These are phyloP conservation scores for Dinothrombium tinctorium DNA, from an alignment of 1,140 invertebrate species.

Conservation along the genomic window DNA sequence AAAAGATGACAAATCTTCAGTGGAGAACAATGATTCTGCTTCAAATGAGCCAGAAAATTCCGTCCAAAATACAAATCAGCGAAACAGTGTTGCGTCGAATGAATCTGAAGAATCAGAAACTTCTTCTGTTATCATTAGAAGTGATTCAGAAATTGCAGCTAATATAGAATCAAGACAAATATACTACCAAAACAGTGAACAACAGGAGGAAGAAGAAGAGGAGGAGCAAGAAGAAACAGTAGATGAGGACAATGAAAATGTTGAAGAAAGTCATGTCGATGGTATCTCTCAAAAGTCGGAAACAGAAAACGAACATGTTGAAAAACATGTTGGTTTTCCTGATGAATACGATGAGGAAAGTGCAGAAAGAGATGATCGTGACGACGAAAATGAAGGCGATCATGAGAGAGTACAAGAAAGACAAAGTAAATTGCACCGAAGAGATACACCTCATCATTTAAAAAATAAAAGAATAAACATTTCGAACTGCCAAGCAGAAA, in stretches of 20 bases:
- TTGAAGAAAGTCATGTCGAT: background rate
- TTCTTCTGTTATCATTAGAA: constrained; percentile 3
- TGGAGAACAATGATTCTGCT: constrained; percentile 11
- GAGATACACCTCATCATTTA: constrained; percentile 89
- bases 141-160: too few relatives aligned
- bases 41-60: background rate
- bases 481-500: constrained; percentile 17
- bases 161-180: too few relatives aligned
- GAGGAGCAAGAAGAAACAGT: background rate
- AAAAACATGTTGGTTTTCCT: background rate
- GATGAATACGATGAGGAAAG: too few relatives aligned
- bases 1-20: constrained; percentile 6
- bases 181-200: too few relatives aligned
- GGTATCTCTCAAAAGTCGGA: background rate
- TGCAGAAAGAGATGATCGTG: constrained; percentile 23
- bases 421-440: constrained; percentile 38
- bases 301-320: background rate
- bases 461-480: constrained; percentile 82
- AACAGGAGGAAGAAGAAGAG: background rate
- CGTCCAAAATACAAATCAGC: background rate
- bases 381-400: constrained; percentile 26
- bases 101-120: constrained; percentile 1
- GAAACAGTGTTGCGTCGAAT: background rate
- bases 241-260: background rate
- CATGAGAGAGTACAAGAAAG: constrained; percentile 13